phyloP scores from a whole-genome alignment of 2,113 vertebrate species.

The Carassius carassius region DNA sequence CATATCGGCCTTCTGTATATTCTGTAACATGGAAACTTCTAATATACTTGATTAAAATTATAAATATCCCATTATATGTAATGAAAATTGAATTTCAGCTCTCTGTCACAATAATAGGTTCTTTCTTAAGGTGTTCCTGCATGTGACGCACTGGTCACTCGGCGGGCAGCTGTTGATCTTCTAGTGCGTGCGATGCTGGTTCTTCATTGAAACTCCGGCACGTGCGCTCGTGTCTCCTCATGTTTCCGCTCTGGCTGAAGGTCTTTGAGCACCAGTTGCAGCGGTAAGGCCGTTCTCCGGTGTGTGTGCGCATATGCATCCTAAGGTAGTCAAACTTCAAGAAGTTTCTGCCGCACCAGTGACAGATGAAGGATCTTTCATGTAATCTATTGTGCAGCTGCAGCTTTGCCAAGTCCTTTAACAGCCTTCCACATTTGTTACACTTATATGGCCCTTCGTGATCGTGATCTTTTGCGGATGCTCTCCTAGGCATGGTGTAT shows the following conservation, averaged over 20 bases:
- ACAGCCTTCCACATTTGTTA: slow-evolving; percentile 68
- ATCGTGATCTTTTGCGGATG: background rate
- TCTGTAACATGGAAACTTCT: background rate
- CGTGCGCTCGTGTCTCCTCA: slow-evolving; percentile 71
- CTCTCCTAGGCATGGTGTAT: background rate
- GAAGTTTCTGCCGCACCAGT: slow-evolving; percentile 77
- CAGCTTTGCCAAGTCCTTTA: slow-evolving; percentile 62
- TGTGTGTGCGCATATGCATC: slow-evolving; percentile 76
- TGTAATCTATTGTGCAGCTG: slow-evolving; percentile 71
- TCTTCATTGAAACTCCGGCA: slow-evolving; percentile 73
- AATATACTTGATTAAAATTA: background rate
- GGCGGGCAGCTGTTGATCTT: slow-evolving; percentile 25
- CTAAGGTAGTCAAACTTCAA: slow-evolving; percentile 75
- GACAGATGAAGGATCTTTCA: slow-evolving; percentile 70
- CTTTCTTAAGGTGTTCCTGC: background rate
- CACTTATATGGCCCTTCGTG: slow-evolving; percentile 54
- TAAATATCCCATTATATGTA: background rate
- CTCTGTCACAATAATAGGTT: background rate
- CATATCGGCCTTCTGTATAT: background rate
- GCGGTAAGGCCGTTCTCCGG: slow-evolving; percentile 73
- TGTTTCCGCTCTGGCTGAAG: slow-evolving; percentile 76
- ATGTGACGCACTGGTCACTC: slow-evolving; percentile 41
- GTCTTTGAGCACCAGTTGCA: slow-evolving; percentile 76
- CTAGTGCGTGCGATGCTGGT: slow-evolving; percentile 61
- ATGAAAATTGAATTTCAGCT: background rate